Evolutionary conservation across 2,888 invertebrate genomes (phyloP), one percentile per base, ranked within the genome.

Genomic region (Drosophila multiciliata): DNA sequence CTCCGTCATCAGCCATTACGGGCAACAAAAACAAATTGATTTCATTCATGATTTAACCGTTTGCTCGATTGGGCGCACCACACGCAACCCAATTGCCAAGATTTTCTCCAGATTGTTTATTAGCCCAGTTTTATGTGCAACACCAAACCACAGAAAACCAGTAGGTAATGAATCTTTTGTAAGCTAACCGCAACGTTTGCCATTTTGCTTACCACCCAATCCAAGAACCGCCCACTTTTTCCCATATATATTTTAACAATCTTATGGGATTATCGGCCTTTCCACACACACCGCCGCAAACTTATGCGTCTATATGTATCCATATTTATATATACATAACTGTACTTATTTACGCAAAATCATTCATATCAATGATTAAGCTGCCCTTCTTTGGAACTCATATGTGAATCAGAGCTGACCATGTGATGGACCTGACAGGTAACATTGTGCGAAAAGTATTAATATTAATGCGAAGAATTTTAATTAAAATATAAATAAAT

Each of bases 31-130:
- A 68, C 76, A 88, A 83, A 83, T 88, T 88, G 83, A 83, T 86
- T 89, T 81, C 78, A 81, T 87, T 87, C 75, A 87, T 87, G 73
- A 87, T 80, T 83, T 80, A 88, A 85, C 88, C 72, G 79, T 75
- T 67, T 75, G 73, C 70, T 66, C 59, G 78, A 81, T 73, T 79
- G 75, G 64, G 50, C 70, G 50, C 71, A 66, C 83, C 71, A 66
- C 83, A 89, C 89, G 83, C 83, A 78, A 89, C 67, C 78, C 87
- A 89, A 89, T 84, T 89, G 75, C 69, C 48, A 50, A 62, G 66
- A 73, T 64, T 75, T 63, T 63, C 55, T n/a, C 23, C 33, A 55
- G 59, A 66, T 77, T 77, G 81, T 81, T 81, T 78, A 78, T 78
- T 80, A 76, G 78, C 78, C 55, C 77, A 65, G 59, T 80, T 76